These are phyloP conservation scores for Drosophila busckii DNA, from an alignment of 1,140 invertebrate species.

Conservation along the genomic window DNA sequence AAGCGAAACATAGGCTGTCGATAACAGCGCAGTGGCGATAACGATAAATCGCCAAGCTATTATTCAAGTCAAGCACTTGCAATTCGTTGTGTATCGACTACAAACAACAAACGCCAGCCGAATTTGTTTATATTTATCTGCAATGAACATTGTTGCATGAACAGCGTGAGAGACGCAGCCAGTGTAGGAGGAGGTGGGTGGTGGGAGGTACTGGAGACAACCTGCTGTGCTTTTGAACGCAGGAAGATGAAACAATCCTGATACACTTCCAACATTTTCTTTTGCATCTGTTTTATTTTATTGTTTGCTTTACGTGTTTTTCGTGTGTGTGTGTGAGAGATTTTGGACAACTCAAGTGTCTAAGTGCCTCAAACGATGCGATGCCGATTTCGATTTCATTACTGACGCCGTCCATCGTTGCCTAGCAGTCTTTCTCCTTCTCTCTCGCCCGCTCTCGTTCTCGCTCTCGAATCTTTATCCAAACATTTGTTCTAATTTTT, in stretches of 20 bases:
- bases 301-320: not conserved
- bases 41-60: too few species aligned
- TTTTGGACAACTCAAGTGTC: slow-evolving; percentile 73
- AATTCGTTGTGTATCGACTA: too few species aligned
- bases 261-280: slow-evolving; percentile 45
- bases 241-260: slow-evolving; percentile 68
- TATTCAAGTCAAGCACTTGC: too few species aligned
- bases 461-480: slow-evolving; percentile 27
- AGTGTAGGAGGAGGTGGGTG: not conserved
- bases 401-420: slow-evolving; percentile 8
- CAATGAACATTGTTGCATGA: slow-evolving; percentile 5
- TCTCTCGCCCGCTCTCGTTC: too few species aligned
- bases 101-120: too few species aligned
- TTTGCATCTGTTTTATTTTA: not conserved
- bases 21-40: not conserved
- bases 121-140: too few species aligned
- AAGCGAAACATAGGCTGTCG: not conserved
- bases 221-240: slow-evolving; percentile 66
- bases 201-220: slow-evolving; percentile 54
- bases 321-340: not conserved
- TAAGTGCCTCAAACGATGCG: slow-evolving; percentile 58
- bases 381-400: slow-evolving; percentile 24
- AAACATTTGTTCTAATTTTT: too few species aligned
- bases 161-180: not conserved
- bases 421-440: too few species aligned